A percentile compares a stretch with the other conserved stretches of the same genome.
Conservation (phyloP, 2,797 vertebrate species). For the Coendou prehensilis region DNA sequence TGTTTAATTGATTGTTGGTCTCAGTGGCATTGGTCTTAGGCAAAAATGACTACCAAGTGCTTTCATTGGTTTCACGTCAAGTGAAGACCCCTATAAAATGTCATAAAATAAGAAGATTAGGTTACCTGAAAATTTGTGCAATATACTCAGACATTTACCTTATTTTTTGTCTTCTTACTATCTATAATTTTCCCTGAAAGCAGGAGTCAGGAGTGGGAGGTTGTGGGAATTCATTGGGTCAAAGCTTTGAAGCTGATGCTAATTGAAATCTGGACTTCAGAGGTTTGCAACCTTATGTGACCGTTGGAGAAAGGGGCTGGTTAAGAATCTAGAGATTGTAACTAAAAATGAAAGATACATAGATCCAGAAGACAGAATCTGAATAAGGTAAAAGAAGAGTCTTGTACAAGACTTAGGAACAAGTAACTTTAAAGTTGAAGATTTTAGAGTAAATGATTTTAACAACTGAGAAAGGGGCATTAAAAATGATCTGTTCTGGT, state of each 20-base stretch:
- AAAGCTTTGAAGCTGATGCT: background rate
- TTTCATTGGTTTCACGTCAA: background rate
- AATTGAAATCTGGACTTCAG: background rate
- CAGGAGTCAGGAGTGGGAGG: background rate
- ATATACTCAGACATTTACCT: background rate
- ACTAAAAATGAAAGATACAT: background rate
- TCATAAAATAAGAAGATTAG: background rate
- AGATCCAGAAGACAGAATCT: background rate
- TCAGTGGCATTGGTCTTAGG: background rate
- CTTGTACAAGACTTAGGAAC: background rate
- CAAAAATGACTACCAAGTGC: too few species aligned
- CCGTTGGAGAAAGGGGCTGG: background rate
- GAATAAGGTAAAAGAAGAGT: background rate
- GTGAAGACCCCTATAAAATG: background rate
- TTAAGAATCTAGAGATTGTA: background rate
- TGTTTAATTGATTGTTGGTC: background rate
- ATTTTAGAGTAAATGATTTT: background rate
- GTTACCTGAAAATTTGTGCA: background rate
- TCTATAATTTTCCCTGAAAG: background rate
- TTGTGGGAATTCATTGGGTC: background rate
- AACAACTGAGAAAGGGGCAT: background rate
- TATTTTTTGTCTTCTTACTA: background rate
- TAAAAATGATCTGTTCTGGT: background rate
- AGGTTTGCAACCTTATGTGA: background rate
- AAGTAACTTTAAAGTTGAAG: background rate